Conservation (phyloP, 2,113 vertebrate genomes). For the Apodemus speciosus region DNA sequence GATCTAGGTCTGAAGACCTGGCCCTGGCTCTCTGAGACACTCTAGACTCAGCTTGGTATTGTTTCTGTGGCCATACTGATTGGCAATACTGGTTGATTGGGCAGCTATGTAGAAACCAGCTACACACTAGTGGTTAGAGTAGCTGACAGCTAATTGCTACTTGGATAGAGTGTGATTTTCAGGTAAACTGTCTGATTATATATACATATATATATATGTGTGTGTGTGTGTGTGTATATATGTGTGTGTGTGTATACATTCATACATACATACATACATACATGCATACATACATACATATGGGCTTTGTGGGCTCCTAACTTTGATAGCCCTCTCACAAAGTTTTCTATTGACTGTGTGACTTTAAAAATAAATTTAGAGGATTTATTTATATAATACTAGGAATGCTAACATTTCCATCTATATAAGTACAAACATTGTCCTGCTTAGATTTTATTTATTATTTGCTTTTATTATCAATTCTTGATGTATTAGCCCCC, state of each 20-base stretch:
- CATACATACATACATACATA: background rate
- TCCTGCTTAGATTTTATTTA: background rate
- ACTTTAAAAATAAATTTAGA: background rate
- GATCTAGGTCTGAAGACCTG: background rate
- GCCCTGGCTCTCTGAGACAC: background rate
- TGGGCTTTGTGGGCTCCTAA: background rate
- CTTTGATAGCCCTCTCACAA: no score
- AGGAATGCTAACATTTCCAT: background rate
- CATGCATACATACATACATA: no score
- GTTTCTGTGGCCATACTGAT: rapidly evolving
- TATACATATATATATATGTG: no score
- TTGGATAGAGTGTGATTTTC: background rate
- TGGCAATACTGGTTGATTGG: background rate
- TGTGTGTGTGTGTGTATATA: no score
- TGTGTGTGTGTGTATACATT: rapidly evolving
- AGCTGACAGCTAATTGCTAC: rapidly evolving
- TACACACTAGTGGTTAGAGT: background rate
- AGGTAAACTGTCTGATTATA: background rate
- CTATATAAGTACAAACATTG: background rate
- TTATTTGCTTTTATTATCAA: background rate
- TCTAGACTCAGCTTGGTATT: background rate
- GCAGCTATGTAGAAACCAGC: rapidly evolving
- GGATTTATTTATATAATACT: background rate
- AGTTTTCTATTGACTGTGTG: background rate
- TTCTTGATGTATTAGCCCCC: background rate